phyloP scores from a whole-genome alignment of 2,113 vertebrate genomes.

The Boulengeromyrus knoepffleri region DNA sequence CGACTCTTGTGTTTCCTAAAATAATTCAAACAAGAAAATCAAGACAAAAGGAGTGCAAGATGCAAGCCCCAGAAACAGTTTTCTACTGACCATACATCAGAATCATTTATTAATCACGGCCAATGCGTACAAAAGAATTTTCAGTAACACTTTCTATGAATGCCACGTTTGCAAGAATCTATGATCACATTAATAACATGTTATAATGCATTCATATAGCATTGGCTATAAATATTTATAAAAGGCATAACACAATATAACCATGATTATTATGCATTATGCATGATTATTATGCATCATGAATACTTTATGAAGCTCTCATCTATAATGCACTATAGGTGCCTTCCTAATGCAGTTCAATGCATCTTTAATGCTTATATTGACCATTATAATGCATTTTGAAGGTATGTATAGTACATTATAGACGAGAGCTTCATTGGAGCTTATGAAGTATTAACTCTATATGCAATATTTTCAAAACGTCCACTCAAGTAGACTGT shows the following conservation, averaged over 20 bases:
- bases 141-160: not conserved
- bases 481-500: no score
- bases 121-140: not conserved
- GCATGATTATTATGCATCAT: no score
- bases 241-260: no score
- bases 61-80: no score
- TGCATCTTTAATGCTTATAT: not conserved
- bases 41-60: no score
- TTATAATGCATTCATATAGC: not conserved
- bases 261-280: no score
- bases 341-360: not conserved
- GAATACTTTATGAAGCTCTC: no score
- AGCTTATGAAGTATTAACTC: not conserved
- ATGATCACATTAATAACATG: not conserved
- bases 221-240: not conserved
- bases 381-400: no score
- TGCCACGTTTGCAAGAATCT: not conserved
- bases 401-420: not conserved
- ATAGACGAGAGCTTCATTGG: not conserved
- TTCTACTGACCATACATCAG: not conserved
- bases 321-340: not conserved
- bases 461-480: no score
- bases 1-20: no score
- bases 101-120: not conserved
- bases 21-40: no score